A percentile compares a stretch with the other conserved stretches of the same genome.
phyloP scores from a whole-genome alignment of 2,113 vertebrate genomes.

The Etia nguti region DNA sequence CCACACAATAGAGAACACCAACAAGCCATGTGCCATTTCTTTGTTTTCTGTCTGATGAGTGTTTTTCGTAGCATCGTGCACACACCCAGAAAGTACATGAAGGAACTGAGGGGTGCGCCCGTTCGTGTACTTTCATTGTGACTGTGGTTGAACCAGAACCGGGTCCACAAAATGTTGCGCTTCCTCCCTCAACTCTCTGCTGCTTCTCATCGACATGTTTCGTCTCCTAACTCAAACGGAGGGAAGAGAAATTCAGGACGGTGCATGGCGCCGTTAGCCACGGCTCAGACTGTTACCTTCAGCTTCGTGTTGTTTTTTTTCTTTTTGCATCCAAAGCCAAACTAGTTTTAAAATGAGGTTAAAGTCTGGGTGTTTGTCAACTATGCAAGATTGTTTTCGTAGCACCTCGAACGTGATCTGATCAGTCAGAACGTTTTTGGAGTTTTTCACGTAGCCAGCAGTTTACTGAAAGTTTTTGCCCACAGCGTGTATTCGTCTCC shows the following conservation, averaged over 20 bases:
- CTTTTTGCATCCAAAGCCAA: constrained; percentile 33
- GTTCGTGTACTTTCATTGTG: neutral
- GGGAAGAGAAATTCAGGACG: neutral
- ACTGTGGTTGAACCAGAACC: neutral
- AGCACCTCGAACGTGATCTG: neutral
- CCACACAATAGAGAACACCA: constrained; percentile 11
- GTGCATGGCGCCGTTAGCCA: neutral
- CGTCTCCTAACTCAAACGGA: neutral
- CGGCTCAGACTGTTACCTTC: neutral
- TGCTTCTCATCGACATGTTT: neutral
- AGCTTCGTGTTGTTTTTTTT: neutral
- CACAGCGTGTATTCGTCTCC: neutral
- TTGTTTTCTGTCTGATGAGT: constrained; percentile 1
- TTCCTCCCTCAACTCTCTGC: neutral
- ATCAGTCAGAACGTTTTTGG: neutral
- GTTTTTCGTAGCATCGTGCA: neutral
- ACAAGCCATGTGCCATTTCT: constrained; percentile 59
- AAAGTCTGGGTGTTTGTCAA: neutral
- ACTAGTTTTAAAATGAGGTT: neutral
- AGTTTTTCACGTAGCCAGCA: neutral
- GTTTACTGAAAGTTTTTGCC: neutral
- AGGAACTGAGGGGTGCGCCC: neutral
- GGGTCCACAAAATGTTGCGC: neutral
- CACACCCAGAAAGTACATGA: neutral
- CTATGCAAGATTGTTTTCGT: neutral